Evolutionary conservation across 2,113 vertebrate species (phyloP).

Genomic region (Alethe castanea): DNA sequence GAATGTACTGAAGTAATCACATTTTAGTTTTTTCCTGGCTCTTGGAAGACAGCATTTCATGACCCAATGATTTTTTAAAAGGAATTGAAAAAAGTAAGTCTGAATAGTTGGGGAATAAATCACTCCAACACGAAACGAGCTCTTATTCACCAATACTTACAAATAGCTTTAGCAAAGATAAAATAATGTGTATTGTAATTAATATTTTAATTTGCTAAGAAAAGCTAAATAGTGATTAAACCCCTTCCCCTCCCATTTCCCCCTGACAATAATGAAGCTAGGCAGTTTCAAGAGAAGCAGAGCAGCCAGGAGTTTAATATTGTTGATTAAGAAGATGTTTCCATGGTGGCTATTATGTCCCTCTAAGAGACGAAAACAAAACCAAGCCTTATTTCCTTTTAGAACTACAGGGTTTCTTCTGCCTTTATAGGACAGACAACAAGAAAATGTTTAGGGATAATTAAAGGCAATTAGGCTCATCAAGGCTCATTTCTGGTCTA

Average conservation of each 20-base stretch:
- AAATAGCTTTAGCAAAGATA: slow-evolving; percentile 72
- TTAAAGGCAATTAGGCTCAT: slow-evolving; percentile 78
- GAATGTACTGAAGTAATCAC: background rate
- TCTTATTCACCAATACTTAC: slow-evolving; percentile 41
- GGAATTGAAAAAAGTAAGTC: slow-evolving; percentile 12
- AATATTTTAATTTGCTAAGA: slow-evolving; percentile 80
- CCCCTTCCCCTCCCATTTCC: slow-evolving; percentile 35
- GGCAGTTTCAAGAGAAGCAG: slow-evolving; percentile 71
- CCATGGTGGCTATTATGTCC: slow-evolving; percentile 70
- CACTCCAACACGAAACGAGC: slow-evolving; percentile 21
- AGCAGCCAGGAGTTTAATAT: slow-evolving; percentile 74
- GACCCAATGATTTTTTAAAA: slow-evolving; percentile 45
- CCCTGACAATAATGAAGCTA: slow-evolving; percentile 72
- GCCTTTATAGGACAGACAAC: slow-evolving; percentile 68
- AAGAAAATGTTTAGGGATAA: slow-evolving; percentile 74
- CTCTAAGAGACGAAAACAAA: slow-evolving; percentile 72
- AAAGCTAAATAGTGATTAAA: slow-evolving; percentile 73
- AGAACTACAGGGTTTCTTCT: slow-evolving; percentile 72
- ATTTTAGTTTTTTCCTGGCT: slow-evolving; percentile 32
- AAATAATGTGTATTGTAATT: slow-evolving; percentile 76
- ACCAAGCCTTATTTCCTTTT: slow-evolving; percentile 71
- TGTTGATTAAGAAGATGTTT: slow-evolving; percentile 77
- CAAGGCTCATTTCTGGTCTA: slow-evolving; percentile 64
- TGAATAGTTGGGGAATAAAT: slow-evolving; percentile 62
- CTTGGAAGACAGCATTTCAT: slow-evolving; percentile 48